These are phyloP conservation scores for Eilema caniola DNA, from an alignment of 2,888 invertebrate species.

Conservation along the genomic window DNA sequence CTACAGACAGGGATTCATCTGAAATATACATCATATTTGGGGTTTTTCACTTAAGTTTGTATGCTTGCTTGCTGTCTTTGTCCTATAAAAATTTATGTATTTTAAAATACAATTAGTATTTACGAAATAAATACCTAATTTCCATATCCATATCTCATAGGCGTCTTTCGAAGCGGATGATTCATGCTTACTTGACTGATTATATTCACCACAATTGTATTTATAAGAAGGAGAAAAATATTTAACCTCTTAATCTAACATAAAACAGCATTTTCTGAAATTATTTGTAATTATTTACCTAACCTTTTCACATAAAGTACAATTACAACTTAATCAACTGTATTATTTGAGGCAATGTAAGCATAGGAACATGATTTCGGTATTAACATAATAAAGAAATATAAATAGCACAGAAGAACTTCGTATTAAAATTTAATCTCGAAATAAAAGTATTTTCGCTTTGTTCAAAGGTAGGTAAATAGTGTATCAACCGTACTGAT, in stretches of 20 bases:
- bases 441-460: slow-evolving; percentile 2
- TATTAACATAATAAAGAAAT: slow-evolving; percentile 3
- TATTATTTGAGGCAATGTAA: not conserved
- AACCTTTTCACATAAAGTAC: not conserved
- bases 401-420: not conserved
- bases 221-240: slow-evolving; percentile 38
- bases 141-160: not conserved
- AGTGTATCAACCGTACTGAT: not conserved
- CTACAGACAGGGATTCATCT: too few relatives aligned
- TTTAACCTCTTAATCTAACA: slow-evolving; percentile 23
- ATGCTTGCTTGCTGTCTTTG: not conserved
- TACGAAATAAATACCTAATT: not conserved
- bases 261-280: slow-evolving; percentile 16
- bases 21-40: too few relatives aligned
- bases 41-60: not conserved
- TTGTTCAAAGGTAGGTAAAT: slow-evolving; percentile 7
- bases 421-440: not conserved
- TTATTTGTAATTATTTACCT: slow-evolving; percentile 41
- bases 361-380: not conserved
- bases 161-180: not conserved
- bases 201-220: slow-evolving; percentile 24
- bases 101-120: not conserved
- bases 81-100: not conserved
- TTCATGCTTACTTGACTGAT: not conserved
- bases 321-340: not conserved